These are phyloP conservation scores for Macroglossus sobrinus DNA, from an alignment of 2,113 vertebrate species.

Conservation along the genomic window DNA sequence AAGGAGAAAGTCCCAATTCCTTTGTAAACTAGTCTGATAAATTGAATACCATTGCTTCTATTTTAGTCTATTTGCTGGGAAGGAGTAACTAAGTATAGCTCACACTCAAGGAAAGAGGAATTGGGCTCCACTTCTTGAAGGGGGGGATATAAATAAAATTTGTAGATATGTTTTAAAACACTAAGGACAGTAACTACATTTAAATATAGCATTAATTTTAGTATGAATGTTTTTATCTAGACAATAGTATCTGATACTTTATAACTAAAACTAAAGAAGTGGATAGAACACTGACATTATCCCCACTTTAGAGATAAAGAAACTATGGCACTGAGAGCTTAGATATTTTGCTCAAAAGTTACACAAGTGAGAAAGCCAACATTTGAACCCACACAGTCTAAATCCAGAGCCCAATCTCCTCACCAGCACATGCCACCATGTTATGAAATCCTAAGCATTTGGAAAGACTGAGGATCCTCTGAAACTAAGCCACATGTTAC, in stretches of 20 bases:
- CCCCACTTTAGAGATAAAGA: not conserved
- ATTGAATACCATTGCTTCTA: not conserved
- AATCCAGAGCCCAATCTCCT: not conserved
- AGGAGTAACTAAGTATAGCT: not conserved
- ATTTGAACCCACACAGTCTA: not conserved
- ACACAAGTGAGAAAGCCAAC: not conserved
- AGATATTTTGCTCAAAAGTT: not conserved
- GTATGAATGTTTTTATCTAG: not conserved
- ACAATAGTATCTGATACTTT: not conserved
- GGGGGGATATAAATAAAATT: not conserved
- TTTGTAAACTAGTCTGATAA: not conserved
- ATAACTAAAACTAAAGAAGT: not conserved
- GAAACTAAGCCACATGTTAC: not conserved
- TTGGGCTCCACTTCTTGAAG: not conserved
- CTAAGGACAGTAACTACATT: not conserved
- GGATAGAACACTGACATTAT: not conserved
- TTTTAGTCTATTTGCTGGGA: not conserved
- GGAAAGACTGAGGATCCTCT: not conserved
- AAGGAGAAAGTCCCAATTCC: not conserved
- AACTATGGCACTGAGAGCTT: not conserved
- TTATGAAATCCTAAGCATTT: not conserved
- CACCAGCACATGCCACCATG: not conserved
- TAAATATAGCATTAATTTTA: not conserved
- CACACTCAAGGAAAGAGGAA: not conserved
- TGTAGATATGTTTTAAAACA: not conserved